Evolutionary conservation across 2,888 invertebrate genomes (phyloP), one percentile per base, ranked within the genome.

Genomic region (Lasioglossum pauxillum): DNA sequence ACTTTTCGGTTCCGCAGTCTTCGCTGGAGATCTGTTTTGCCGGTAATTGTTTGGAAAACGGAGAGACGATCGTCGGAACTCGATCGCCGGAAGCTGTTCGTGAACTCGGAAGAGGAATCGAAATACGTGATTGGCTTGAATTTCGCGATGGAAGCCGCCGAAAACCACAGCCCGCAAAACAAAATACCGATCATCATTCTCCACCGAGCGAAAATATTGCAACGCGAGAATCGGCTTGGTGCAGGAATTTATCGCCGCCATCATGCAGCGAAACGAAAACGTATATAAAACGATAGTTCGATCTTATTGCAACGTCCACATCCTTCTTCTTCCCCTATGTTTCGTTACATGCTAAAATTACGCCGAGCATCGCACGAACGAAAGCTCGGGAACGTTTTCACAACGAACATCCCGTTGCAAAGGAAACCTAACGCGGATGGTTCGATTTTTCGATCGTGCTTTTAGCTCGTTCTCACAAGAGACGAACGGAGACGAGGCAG

Each of bases 281-380:
- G 27, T 49, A 23, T 78, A 31, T 31, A 64, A 64, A 64, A 64
- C 60, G 41, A 84, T 75, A 46, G 35, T 57, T 78, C 49, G 10
- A 75, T 27, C 71, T 83, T 86, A 87, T 82, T 90, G 87, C 76
- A 90, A 88, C 78, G 72, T 64, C 80, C 86, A 72, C 67, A 44
- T 88, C 75, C 73, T 88, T 75, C 76, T 60, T 60, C 38, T 19
- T 46, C 23, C 72, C 23, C 2, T 69, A 38, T n/a, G n/a, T 57
- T 38, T 85, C 44, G 71, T 75, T 78, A 71, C 60, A 49, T 72
- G 74, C 78, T 87, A 87, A 87, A 87, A 87, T 83, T 87, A 78
- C 60, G 64, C 44, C 14, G 67, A 60, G 73, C 82, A n/a, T 75
- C 69, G 44, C 74, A 64, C 75, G 69, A 76, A 74, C 79, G 87